These are phyloP conservation scores for Ranitomeya variabilis DNA, from an alignment of 2,113 vertebrate species.

Conservation along the genomic window DNA sequence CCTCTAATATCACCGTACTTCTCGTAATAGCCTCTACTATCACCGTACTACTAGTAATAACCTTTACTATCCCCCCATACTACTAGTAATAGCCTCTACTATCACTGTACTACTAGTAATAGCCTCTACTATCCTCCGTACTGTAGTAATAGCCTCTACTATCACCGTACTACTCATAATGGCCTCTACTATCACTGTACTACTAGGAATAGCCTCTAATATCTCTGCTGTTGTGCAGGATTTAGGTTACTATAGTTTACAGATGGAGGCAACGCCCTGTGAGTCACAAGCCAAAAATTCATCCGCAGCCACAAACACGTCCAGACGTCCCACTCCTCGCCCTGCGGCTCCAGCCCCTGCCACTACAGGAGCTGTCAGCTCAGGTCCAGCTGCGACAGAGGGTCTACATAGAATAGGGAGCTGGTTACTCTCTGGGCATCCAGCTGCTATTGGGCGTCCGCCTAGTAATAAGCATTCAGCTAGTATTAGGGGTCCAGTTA, in stretches of 20 bases:
- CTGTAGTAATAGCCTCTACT: too few species aligned
- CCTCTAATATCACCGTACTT: not conserved
- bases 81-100: too few species aligned
- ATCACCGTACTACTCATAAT: too few species aligned
- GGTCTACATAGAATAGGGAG: not conserved
- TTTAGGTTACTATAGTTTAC: not conserved
- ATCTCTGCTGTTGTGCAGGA: not conserved
- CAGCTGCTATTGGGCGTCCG: not conserved
- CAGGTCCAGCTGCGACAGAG: too few species aligned
- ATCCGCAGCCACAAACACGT: not conserved
- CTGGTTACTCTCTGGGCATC: not conserved
- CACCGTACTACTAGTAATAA: too few species aligned
- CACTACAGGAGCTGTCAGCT: not conserved
- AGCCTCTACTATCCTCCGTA: too few species aligned
- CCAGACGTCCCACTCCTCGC: not conserved
- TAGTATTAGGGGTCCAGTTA: not conserved
- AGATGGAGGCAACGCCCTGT: constrained; percentile 32
- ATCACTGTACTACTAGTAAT: too few species aligned
- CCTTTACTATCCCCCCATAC: too few species aligned
- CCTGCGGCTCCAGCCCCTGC: not conserved
- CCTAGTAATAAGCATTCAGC: too few species aligned
- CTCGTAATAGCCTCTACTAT: not conserved
- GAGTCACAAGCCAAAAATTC: constrained; percentile 7
- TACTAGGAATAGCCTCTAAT: too few species aligned
- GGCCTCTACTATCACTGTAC: too few species aligned